Percentiles rank a stretch among this genome's conserved stretches.
phyloP scores from a whole-genome alignment of 2,797 vertebrate species.

The Sebastes oblongus region DNA sequence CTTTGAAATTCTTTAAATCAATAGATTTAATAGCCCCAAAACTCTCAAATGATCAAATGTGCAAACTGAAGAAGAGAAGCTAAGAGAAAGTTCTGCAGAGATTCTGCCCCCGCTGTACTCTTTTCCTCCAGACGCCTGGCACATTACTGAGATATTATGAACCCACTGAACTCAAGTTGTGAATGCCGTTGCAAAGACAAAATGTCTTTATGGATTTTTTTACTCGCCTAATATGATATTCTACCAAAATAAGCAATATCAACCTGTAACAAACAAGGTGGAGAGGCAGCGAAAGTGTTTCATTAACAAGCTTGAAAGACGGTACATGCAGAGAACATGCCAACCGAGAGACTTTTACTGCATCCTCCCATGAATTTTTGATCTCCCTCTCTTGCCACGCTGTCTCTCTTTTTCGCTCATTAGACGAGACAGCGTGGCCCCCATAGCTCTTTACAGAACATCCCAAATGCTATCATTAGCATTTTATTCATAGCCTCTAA shows the following conservation, averaged over 20 bases:
- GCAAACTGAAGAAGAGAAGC: neutral
- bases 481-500: conserved; percentile 61
- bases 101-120: neutral
- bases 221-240: neutral
- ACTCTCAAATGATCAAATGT: neutral
- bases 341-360: conserved; percentile 42
- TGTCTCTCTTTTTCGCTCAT: conserved; percentile 62
- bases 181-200: neutral
- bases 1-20: conserved; percentile 12
- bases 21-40: conserved; percentile 14
- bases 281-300: conserved; percentile 4
- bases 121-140: neutral
- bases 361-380: conserved; percentile 60
- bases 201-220: neutral
- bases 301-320: conserved; percentile 40
- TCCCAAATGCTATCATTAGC: conserved; percentile 67
- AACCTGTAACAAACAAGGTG: neutral
- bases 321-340: conserved; percentile 39
- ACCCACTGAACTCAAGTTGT: conserved; percentile 1
- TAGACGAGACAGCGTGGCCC: conserved; percentile 59
- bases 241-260: neutral
- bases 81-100: neutral
- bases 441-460: conserved; percentile 60
- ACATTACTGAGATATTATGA: neutral
- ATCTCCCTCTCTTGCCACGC: conserved; percentile 40